phyloP scores from a whole-genome alignment of 2,797 vertebrate species.

The Tamandua tetradactyla region DNA sequence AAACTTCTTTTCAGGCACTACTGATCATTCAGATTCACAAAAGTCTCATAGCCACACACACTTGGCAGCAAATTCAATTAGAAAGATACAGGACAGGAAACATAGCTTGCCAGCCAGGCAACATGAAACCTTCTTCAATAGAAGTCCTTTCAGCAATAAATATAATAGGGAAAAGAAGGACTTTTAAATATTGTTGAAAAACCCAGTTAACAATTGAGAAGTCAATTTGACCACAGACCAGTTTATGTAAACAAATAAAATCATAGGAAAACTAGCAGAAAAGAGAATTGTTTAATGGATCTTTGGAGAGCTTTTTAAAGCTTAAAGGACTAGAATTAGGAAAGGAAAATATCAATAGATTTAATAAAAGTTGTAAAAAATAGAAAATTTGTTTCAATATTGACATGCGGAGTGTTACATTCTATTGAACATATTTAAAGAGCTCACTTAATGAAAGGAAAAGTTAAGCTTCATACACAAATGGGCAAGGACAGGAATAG shows the following conservation, averaged over 20 bases:
- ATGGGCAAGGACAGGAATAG: background rate
- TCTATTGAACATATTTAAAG: slow-evolving; percentile 2
- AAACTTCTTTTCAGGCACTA: background rate
- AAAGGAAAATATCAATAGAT: slow-evolving; percentile 57
- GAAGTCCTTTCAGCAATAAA: background rate
- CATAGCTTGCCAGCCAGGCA: background rate
- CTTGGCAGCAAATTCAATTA: background rate
- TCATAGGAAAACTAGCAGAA: slow-evolving; percentile 49
- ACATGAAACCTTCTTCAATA: background rate
- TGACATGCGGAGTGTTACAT: slow-evolving; percentile 44
- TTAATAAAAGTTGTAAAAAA: slow-evolving; percentile 52
- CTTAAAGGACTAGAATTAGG: slow-evolving; percentile 35
- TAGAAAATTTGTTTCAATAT: slow-evolving; percentile 48
- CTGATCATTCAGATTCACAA: slow-evolving; percentile 9
- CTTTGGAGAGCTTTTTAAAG: slow-evolving; percentile 52
- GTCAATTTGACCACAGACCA: background rate
- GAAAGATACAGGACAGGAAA: background rate
- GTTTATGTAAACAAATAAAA: slow-evolving; percentile 44
- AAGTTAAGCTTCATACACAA: slow-evolving; percentile 52
- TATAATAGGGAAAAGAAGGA: background rate
- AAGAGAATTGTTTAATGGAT: slow-evolving; percentile 55
- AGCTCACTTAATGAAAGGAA: background rate
- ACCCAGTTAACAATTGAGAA: slow-evolving; percentile 45
- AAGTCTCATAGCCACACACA: background rate
- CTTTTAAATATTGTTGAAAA: slow-evolving; percentile 47